Percentiles rank a stretch among this genome's conserved stretches.
Evolutionary conservation across 2,113 vertebrate species (phyloP).

Genomic region (Ceyx cyanopectus): DNA sequence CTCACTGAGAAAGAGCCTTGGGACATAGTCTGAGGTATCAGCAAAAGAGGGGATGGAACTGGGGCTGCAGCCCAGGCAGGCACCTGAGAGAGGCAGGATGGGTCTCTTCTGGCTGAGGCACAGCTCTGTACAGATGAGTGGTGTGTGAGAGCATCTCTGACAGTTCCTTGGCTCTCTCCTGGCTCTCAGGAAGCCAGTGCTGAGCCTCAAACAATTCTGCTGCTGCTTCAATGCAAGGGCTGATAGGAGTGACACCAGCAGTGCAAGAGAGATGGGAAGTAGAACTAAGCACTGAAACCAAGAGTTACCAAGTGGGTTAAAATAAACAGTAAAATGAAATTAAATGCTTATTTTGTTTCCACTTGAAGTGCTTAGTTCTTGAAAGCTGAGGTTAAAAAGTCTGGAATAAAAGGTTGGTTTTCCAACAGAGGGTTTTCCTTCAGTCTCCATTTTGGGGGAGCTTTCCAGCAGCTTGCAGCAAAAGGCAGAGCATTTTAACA

Average conservation of each 20-base stretch:
- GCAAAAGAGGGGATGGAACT: not conserved
- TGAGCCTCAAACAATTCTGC: not conserved
- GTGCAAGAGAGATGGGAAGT: not conserved
- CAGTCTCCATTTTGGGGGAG: not conserved
- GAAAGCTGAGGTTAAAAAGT: not conserved
- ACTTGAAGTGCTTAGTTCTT: not conserved
- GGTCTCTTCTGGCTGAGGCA: not conserved
- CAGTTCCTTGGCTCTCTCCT: not conserved
- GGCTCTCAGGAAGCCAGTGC: not conserved
- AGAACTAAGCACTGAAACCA: not conserved
- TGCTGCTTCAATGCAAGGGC: not conserved
- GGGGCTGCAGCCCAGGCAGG: not conserved
- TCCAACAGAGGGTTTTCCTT: not conserved
- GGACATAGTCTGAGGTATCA: not conserved
- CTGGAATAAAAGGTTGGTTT: not conserved
- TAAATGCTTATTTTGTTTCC: not conserved
- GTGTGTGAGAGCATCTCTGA: not conserved
- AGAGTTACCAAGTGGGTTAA: not conserved
- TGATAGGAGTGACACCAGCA: not conserved
- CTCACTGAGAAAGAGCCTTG: not conserved
- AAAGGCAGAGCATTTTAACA: not conserved
- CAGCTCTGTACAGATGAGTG: not conserved
- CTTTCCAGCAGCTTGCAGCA: not conserved
- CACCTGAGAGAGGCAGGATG: not conserved
- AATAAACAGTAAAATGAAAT: not conserved